Percentiles rank a stretch among this genome's conserved stretches.
Evolutionary conservation across 2,113 vertebrate species (phyloP).

Genomic region (Urocolius indicus): DNA sequence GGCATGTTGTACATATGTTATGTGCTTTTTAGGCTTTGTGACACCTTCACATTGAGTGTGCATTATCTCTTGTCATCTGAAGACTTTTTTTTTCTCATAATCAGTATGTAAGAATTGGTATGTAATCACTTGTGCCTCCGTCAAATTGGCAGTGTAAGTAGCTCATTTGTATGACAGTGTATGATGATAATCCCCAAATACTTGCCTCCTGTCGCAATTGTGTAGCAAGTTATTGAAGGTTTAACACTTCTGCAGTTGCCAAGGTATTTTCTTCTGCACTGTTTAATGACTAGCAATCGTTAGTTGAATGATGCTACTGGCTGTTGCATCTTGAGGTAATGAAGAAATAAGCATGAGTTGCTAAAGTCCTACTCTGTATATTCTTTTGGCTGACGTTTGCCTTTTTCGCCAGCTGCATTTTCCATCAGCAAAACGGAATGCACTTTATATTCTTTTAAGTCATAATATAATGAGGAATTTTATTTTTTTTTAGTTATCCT

Average conservation of each 20-base stretch:
- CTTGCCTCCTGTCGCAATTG: background rate
- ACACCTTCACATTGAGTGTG: background rate
- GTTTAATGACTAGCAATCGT: background rate
- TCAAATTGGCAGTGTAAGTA: fast-evolving
- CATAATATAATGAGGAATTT: background rate
- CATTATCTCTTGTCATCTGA: background rate
- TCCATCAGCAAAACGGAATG: background rate
- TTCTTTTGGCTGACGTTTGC: background rate
- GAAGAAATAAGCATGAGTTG: background rate
- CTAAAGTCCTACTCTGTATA: background rate
- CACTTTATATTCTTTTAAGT: background rate
- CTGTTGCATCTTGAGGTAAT: background rate
- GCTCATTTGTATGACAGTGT: background rate
- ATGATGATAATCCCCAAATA: background rate
- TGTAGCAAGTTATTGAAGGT: background rate
- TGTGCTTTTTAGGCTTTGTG: fast-evolving
- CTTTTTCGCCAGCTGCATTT: background rate
- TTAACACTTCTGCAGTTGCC: background rate
- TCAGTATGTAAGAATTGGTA: background rate
- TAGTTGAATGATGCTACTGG: background rate
- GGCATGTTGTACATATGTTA: background rate
- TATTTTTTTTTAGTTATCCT: background rate
- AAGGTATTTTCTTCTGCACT: background rate
- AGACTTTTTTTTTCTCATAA: background rate
- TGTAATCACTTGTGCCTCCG: background rate